Base-by-base conservation (phyloP, 2,113 vertebrate species). In the Nanorana parkeri region DNA sequence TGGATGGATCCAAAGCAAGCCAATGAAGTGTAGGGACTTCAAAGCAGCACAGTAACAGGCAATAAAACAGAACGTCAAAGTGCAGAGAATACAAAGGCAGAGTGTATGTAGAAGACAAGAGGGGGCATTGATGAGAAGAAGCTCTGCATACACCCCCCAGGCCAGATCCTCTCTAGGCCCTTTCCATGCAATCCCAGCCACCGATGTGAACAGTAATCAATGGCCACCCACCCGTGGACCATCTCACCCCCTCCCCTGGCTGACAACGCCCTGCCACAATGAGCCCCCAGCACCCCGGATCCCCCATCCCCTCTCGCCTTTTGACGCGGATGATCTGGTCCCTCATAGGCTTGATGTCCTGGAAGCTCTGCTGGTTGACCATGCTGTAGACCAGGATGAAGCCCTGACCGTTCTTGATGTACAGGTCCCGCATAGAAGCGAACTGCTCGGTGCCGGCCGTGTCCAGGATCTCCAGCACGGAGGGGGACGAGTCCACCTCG, bases 281-380 rank as follows among this genome's bases (percentile, higher is more conserved):
- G 23, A 23, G 11, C n/a, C 17, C 10, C 51, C 60, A 21, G 11
- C 52, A 67, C 66, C 72, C 26, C 56, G 21, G 67, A 68, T 63
- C 32, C 77, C 23, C 10, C 47, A 13, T 8, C 36, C 65, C 19
- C 69, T 88, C 84, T 94, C 89, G 96, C 96, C 97, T 96, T 94
- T 98, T 98, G 83, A 97, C 97, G 84, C 96, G 95, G 88, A 97
- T 97, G 94, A 98, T 98, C 93, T 98, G 97, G 87, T 98, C 96
- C 84, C 96, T 91, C 97, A 98, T 97, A 79, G 96, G 96, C 84
- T 95, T 96, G 87, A 98, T 97, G 92, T 98, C 96, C 90, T 97
- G 96, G 92, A 98, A 98, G 94, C 95, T 96, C 89, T 98, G 96
- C 91, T 98, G 96, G 94, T 98, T 98, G 83, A 98, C 96, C 10